A percentile compares a stretch with the other conserved stretches of the same genome.
Conservation (phyloP, 2,888 invertebrate genomes). For the Pyrgus malvae region DNA sequence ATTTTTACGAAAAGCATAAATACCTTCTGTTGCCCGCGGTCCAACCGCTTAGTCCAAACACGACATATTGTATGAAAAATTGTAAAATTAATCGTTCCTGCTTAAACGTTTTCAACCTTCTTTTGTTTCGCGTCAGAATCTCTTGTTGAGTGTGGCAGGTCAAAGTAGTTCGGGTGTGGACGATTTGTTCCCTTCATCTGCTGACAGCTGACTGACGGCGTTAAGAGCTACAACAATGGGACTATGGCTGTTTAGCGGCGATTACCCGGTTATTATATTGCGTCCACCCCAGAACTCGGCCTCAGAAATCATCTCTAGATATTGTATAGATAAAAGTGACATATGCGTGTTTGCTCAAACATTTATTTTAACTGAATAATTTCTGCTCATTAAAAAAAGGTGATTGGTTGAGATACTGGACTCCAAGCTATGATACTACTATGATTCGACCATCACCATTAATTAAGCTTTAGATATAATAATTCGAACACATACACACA, state of each 20-base stretch:
- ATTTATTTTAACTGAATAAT: too few relatives aligned
- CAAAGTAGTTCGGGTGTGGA: slow-evolving; percentile 40
- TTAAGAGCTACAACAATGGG: slow-evolving; percentile 32
- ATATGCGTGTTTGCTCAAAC: background rate
- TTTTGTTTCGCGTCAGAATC: slow-evolving; percentile 12
- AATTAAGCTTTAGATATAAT: too few relatives aligned
- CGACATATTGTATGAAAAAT: background rate
- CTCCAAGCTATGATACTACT: too few relatives aligned
- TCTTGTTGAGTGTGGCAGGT: slow-evolving; percentile 37
- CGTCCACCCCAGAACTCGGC: background rate
- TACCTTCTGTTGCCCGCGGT: too few relatives aligned
- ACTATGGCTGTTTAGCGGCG: slow-evolving; percentile 15
- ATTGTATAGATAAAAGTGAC: background rate
- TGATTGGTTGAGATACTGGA: too few relatives aligned
- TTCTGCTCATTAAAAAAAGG: too few relatives aligned
- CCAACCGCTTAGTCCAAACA: too few relatives aligned
- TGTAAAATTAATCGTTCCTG: background rate
- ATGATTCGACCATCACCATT: too few relatives aligned
- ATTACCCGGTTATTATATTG: slow-evolving; percentile 13
- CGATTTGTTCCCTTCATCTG: slow-evolving; percentile 41
- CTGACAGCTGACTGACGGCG: slow-evolving; percentile 38
- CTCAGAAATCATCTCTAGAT: background rate
- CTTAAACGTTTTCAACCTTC: slow-evolving; percentile 11
- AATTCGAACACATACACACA: too few relatives aligned
- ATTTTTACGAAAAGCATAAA: too few relatives aligned